Evolutionary conservation across 2,888 invertebrate genomes (phyloP), one percentile per base, ranked within the genome.

Genomic region (Tromatobia lineatoria): DNA sequence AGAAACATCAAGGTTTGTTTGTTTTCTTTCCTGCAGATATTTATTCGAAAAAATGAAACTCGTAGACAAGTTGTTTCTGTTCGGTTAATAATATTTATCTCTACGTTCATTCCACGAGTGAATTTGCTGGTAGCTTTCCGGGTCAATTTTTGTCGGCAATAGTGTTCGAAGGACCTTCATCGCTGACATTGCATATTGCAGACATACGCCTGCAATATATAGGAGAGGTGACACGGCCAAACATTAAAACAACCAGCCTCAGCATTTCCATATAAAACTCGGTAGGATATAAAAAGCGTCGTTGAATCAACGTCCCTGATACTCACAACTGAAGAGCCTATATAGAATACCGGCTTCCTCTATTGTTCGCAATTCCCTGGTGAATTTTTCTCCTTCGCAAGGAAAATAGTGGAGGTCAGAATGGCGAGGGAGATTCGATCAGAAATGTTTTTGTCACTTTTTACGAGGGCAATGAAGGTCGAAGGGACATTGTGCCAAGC

Each of bases 381-480:
- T 18, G 18, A 50, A 50, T n/a, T 50, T 50, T 50, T n/a, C 50
- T 50, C 6, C 50, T 18, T n/a, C 18, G 3, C 50, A n/a, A 13
- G 50, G 47, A 47, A 50, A 50, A 50, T n/a, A 50, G n/a, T n/a
- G 3, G 50, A 50, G 50, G 50, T 50, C 18, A 18, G 8, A 7
- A 50, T 3, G 50, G n/a, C 50, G 50, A n/a, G 47, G 15, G 47
- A 47, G 15, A 50, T 50, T 50, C 50, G 50, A 50, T 50, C 50
- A 50, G n/a, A 18, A 50, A n/a, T 50, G 50, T 50, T 50, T 50
- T 50, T 50, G 50, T 3, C 50, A 50, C 15, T n/a, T 50, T 50
- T 50, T 50, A 50, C 50, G 50, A 50, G 50, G 18, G 50, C 50
- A 50, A 50, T 50, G 50, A n/a, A 50, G 50, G 50, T 18, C 50